Conservation (phyloP, 2,888 invertebrate species). For the Plemyria rubiginata region DNA sequence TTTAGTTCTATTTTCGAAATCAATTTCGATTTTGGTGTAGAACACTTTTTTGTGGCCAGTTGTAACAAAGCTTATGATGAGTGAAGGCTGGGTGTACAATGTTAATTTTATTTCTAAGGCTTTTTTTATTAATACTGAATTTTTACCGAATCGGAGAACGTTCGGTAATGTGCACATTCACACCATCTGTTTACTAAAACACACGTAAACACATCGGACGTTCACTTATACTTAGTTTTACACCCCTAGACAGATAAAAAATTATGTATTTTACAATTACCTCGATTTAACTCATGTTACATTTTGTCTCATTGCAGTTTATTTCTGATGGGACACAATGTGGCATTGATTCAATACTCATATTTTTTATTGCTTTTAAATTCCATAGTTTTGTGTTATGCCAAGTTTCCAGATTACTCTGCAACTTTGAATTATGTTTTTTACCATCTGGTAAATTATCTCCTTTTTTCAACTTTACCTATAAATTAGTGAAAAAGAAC, state of each 20-base stretch:
- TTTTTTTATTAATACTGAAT: conserved; percentile 43
- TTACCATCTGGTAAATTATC: background rate
- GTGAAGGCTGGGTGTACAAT: conserved; percentile 68
- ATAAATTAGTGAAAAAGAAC: conserved; percentile 2
- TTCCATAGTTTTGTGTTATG: conserved; percentile 5
- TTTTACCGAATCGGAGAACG: conserved; percentile 18
- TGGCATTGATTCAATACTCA: conserved; percentile 42
- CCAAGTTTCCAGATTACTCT: conserved; percentile 5
- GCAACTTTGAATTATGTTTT: background rate
- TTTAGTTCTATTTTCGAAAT: conserved; percentile 54
- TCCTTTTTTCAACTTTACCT: background rate
- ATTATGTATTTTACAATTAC: conserved; percentile 28
- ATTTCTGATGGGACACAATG: conserved; percentile 15
- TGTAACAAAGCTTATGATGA: conserved; percentile 75
- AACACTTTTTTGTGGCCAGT: conserved; percentile 81
- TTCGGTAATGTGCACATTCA: conserved; percentile 3
- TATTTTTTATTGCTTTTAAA: conserved; percentile 34
- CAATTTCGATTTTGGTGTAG: conserved; percentile 63
- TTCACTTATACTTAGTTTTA: conserved; percentile 19
- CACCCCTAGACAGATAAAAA: conserved; percentile 8
- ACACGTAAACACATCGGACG: too few relatives aligned
- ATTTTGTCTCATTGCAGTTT: conserved; percentile 20
- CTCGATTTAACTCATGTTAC: conserved; percentile 30
- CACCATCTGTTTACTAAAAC: too few relatives aligned
- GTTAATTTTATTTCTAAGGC: conserved; percentile 55